phyloP scores from a whole-genome alignment of 2,113 vertebrate genomes.

The Eurypyga helias region DNA sequence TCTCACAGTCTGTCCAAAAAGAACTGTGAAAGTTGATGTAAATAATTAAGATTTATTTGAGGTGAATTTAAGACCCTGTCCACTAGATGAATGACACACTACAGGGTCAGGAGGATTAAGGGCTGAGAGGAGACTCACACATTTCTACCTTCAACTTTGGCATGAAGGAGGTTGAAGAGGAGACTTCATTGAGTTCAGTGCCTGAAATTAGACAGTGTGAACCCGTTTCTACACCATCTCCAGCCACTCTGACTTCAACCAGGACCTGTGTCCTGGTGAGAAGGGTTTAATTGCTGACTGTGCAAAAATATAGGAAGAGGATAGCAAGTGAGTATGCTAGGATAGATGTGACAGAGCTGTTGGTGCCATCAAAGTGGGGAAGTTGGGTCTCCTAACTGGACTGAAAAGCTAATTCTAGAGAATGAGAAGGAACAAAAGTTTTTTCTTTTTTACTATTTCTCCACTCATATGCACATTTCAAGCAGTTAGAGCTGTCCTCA shows the following conservation, averaged over 20 bases:
- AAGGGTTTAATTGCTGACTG: not conserved
- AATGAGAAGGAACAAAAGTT: not conserved
- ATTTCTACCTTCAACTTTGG: not conserved
- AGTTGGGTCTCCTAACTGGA: not conserved
- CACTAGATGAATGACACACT: not conserved
- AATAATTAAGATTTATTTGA: not conserved
- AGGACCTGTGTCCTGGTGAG: not conserved
- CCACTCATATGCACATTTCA: not conserved
- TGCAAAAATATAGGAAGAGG: not conserved
- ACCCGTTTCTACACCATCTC: not conserved
- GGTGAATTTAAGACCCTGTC: not conserved
- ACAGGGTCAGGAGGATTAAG: not conserved
- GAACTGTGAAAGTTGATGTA: not conserved
- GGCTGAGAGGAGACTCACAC: not conserved
- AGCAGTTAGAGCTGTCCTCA: not conserved
- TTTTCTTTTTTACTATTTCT: not conserved
- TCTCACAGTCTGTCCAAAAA: not conserved
- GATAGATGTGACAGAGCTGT: not conserved
- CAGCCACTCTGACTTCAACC: not conserved
- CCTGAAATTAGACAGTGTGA: not conserved
- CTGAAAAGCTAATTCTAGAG: not conserved
- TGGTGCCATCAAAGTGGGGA: not conserved
- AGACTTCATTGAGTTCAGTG: not conserved
- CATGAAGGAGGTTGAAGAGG: not conserved
- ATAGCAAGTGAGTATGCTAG: fast-evolving